phyloP scores from a whole-genome alignment of 2,888 invertebrate species.

The Prenolepis imparis region DNA sequence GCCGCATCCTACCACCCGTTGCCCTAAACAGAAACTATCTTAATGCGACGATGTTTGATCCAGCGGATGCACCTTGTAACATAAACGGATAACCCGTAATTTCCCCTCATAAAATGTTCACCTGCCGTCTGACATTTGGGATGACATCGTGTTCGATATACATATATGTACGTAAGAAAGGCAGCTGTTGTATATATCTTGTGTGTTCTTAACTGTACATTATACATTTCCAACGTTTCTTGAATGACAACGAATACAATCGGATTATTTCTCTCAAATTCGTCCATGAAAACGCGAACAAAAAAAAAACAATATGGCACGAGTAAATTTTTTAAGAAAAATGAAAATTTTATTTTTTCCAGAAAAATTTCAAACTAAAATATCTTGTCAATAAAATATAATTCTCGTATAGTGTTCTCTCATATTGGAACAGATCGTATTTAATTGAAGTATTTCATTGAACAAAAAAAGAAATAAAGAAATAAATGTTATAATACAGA shows the following conservation, averaged over 20 bases:
- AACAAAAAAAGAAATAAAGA: neutral
- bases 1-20: slow-evolving; percentile 51
- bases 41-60: slow-evolving; percentile 62
- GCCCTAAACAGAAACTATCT: slow-evolving; percentile 46
- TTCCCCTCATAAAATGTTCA: slow-evolving; percentile 43
- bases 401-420: neutral
- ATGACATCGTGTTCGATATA: slow-evolving; percentile 26
- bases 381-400: neutral
- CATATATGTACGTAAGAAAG: neutral
- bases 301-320: neutral
- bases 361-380: neutral
- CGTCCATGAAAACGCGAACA: neutral
- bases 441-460: neutral
- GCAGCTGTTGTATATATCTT: neutral
- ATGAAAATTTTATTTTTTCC: neutral
- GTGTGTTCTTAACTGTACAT: neutral
- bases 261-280: slow-evolving; percentile 13
- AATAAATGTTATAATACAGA: neutral
- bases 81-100: slow-evolving; percentile 45
- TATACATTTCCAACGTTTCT: neutral
- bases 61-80: slow-evolving; percentile 48
- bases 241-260: neutral
- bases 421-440: too few species aligned
- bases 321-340: neutral
- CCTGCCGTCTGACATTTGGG: slow-evolving; percentile 33